These are phyloP conservation scores for Distichodus sexfasciatus DNA, from an alignment of 2,797 vertebrate genomes.

Conservation along the genomic window DNA sequence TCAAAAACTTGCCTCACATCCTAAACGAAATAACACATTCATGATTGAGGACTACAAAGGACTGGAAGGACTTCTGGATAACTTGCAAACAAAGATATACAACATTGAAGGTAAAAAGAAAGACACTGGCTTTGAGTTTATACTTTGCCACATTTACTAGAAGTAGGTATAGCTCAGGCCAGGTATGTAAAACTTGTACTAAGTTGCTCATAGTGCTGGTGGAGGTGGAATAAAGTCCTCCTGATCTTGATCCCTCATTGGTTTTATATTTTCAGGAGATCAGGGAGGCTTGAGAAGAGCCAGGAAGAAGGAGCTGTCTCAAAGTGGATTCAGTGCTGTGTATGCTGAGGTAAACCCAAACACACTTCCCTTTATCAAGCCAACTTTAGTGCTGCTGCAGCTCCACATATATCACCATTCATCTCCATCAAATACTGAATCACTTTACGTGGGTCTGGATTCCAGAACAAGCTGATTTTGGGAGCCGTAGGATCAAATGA, in stretches of 20 bases:
- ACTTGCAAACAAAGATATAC: constrained; percentile 76
- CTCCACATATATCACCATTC: too few species aligned
- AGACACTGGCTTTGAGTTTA: too few species aligned
- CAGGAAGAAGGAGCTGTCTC: constrained; percentile 73
- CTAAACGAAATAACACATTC: constrained; percentile 65
- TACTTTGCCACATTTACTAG: too few species aligned
- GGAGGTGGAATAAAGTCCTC: neutral
- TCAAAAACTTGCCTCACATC: constrained; percentile 67
- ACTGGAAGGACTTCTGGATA: constrained; percentile 66
- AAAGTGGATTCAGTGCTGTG: constrained; percentile 77
- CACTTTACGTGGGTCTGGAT: too few species aligned
- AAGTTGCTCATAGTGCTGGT: too few species aligned
- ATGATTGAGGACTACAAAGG: constrained; percentile 68
- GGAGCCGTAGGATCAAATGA: constrained; percentile 75
- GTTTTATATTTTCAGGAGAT: constrained; percentile 2
- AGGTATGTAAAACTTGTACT: too few species aligned
- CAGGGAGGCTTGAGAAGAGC: constrained; percentile 30
- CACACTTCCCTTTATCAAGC: too few species aligned
- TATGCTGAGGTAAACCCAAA: constrained; percentile 59
- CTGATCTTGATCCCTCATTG: neutral
- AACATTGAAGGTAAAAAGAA: constrained; percentile 72
- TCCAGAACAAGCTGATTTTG: constrained; percentile 70
- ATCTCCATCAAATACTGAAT: too few species aligned
- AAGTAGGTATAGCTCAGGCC: too few species aligned
- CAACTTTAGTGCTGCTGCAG: too few species aligned